Evolutionary conservation across 2,797 vertebrate species (phyloP).

Genomic region (Mus minutoides): DNA sequence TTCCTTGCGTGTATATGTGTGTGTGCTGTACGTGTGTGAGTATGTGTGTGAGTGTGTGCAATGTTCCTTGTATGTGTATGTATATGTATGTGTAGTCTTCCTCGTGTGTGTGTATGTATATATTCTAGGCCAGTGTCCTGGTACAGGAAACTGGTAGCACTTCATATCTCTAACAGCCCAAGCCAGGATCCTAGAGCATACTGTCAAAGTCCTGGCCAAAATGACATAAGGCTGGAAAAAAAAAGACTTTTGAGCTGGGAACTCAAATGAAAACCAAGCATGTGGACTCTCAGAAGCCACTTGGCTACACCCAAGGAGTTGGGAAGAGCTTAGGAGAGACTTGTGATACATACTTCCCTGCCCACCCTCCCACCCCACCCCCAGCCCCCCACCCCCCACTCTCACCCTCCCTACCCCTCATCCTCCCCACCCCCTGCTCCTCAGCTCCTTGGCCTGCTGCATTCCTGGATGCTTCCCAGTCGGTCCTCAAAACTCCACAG

Average conservation of each 20-base stretch:
- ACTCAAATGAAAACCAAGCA: slow-evolving; percentile 65
- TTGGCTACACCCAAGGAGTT: not conserved
- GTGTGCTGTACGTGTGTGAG: not conserved
- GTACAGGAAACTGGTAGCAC: slow-evolving; percentile 56
- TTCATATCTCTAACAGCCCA: slow-evolving; percentile 9
- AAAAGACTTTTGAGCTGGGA: not conserved
- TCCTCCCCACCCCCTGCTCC: not conserved
- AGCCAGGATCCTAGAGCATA: slow-evolving; percentile 30
- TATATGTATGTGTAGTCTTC: not conserved
- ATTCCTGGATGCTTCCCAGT: not conserved
- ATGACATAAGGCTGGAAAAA: slow-evolving; percentile 36
- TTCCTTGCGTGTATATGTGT: not conserved
- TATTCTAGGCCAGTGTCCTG: slow-evolving; percentile 11
- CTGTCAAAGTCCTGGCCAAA: slow-evolving; percentile 41
- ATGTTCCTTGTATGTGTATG: not conserved
- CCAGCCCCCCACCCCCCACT: no score
- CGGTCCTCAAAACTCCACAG: not conserved
- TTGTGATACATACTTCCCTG: not conserved
- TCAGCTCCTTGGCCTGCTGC: not conserved
- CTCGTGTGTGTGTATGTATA: not conserved
- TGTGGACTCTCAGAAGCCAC: slow-evolving; percentile 9
- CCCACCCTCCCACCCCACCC: no score
- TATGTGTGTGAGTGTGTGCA: not conserved
- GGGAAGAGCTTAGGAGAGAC: slow-evolving; percentile 32
- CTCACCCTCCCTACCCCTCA: no score